Evolutionary conservation across 2,797 vertebrate species (phyloP), one percentile per base, ranked within the genome.

Genomic region (Notamacropus eugenii): DNA sequence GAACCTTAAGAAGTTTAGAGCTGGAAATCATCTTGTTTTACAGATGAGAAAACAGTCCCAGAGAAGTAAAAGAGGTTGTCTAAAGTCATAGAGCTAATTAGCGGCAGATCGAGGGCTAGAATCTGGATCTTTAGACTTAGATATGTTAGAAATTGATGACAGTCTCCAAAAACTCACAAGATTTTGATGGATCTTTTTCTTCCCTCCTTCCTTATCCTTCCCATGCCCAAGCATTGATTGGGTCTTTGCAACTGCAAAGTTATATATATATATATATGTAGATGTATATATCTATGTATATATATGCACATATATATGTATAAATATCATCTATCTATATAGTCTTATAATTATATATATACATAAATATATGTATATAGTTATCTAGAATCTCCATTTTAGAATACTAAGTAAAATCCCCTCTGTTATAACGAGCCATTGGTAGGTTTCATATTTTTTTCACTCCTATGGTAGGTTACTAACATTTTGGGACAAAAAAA

Each of bases 401-500:
- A 52, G 34, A 13, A 95, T 96, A 29, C 14, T 52, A 34, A 74
- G 95, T 95, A 27, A 54, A 93, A 46, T n/a, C 92, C 11, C 90
- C 19, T 54, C 40, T 52, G 31, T 56, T 96, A 40, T 6, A 92
- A 91, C 90, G 62, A 95, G 22, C 29, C 96, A 95, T 54, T 54
- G 54, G n/a, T 92, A 57, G 24, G 24, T 54, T 96, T 96, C 50
- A 95, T 93, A 96, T 96, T 97, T 93, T 92, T 97, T 97, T 96
- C 91, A 91, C 96, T 96, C 92, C 28, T 94, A 62, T 16, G 31
- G 1, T 34, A 34, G 31, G 59, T 62, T 13, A 62, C 91, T 96
- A 95, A 97, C 91, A 96, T 95, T 97, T 82, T 92, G 95, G 94
- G 57, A 92, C 74, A n/a, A n/a, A 97, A 97, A 93, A 92, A 46